Evolutionary conservation across 1,140 invertebrate species (phyloP), one percentile per base, ranked within the genome.

Genomic region (Cyclargus thomasi): DNA sequence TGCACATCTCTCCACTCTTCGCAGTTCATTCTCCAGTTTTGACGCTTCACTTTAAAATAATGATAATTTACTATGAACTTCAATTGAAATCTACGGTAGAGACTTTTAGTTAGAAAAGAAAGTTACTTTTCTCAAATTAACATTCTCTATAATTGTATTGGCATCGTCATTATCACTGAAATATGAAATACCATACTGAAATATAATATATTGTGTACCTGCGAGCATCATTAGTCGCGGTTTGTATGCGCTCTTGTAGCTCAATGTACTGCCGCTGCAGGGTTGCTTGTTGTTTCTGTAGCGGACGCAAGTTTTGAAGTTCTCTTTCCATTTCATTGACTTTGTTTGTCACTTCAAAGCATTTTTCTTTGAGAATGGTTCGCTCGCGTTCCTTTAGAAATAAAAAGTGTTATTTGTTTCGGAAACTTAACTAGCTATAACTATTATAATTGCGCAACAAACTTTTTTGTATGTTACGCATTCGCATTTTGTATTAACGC

Each of bases 251-350:
- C 22, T 83, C 78, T 39, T 86, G 81, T n/a, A 88, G 63, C 65
- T 88, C 85, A 5, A 71, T 22, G 64, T 81, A 90, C 63, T 90
- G 86, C 5, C 71, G 71, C 36, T 87, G 84, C 4, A 86, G 67
- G 1, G 67, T 72, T 0, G 66, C 22, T 18, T 87, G 74, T 11
- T 75, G 67, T 0, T 77, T 62, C 62, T 85, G 77, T 17, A 86
- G 64, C 0, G 82, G 82, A 21, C 77, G 76, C 29, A 88, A 67
- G 14, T 82, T 71, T 64, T 84, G 76, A 10, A 88, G n/a, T 68
- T 90, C 85, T 71, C 72, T 77, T 55, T 88, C 80, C 20, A 86
- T 22, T 17, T 67, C 64, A 22, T 39, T 69, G 39, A 80, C 65
- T 70, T 82, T 79, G 10, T 68, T 68, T 1, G 74, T 67, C 59